Evolutionary conservation across 37 sponge, comb jelly and placozoan genomes (phyloP).

Genomic region (Mnemiopsis leidyi): DNA sequence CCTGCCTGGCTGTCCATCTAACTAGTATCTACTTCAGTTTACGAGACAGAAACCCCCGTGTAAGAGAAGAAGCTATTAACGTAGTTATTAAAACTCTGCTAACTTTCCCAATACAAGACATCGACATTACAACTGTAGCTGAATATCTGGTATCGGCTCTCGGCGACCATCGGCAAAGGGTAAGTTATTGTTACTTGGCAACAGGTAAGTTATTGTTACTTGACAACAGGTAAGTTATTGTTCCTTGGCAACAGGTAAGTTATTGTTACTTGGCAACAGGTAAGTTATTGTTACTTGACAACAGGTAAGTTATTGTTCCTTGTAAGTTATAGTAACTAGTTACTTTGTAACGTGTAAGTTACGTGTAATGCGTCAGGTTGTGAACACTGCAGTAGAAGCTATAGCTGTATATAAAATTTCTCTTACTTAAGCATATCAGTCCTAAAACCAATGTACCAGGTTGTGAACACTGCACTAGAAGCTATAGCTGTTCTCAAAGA

Average conservation of each 20-base stretch:
- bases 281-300: neutral
- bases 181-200: too few species aligned
- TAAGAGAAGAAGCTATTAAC: slow-evolving; percentile 22
- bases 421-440: too few species aligned
- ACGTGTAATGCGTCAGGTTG: neutral
- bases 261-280: too few species aligned
- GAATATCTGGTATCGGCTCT: neutral
- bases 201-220: too few species aligned
- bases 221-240: too few species aligned
- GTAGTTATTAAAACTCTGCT: slow-evolving; percentile 27
- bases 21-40: neutral
- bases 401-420: too few species aligned
- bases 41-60: neutral
- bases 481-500: neutral
- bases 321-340: too few species aligned
- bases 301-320: too few species aligned
- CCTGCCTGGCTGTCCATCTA: neutral
- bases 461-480: slow-evolving; percentile 30
- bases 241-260: too few species aligned
- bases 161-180: neutral
- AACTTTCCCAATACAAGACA: neutral
- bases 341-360: too few species aligned
- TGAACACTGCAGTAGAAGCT: slow-evolving; percentile 17
- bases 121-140: neutral
- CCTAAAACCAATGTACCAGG: neutral